Percentiles rank a stretch among this genome's conserved stretches.
Conservation (phyloP, 2,113 vertebrate species). For the Sterrhoptilus dennistouni region DNA sequence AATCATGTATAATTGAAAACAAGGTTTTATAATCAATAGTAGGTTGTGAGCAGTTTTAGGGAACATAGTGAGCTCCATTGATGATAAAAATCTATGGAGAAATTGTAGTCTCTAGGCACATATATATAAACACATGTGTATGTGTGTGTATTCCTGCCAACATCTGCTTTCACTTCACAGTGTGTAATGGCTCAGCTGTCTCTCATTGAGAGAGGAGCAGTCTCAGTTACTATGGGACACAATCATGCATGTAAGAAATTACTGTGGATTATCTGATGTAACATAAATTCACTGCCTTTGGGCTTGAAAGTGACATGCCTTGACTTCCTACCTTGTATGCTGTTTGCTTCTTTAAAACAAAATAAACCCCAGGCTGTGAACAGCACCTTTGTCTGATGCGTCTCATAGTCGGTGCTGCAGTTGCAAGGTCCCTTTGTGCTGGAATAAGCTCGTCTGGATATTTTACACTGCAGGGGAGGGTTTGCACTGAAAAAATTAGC, state of each 20-base stretch:
- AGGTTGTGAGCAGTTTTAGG: neutral
- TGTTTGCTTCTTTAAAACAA: neutral
- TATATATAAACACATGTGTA: fast-evolving
- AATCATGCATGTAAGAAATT: neutral
- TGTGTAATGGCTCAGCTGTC: neutral
- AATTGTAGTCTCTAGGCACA: neutral
- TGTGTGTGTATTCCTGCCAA: neutral
- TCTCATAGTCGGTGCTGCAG: neutral
- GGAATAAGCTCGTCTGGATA: neutral
- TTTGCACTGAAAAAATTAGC: neutral
- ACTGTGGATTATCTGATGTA: neutral
- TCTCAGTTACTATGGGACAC: neutral
- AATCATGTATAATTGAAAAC: neutral
- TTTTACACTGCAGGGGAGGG: neutral
- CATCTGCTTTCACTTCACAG: constrained; percentile 4
- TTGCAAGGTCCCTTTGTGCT: constrained; percentile 28
- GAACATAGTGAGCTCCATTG: neutral
- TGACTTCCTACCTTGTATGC: neutral
- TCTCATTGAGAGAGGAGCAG: neutral
- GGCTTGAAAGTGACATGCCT: neutral
- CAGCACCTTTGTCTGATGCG: constrained; percentile 20
- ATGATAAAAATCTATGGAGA: neutral
- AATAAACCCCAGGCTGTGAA: neutral
- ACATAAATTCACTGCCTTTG: constrained; percentile 13
- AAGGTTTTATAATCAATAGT: neutral